These are phyloP conservation scores for Pantherophis vulpinus DNA, from an alignment of 2,797 vertebrate genomes.

Conservation along the genomic window DNA sequence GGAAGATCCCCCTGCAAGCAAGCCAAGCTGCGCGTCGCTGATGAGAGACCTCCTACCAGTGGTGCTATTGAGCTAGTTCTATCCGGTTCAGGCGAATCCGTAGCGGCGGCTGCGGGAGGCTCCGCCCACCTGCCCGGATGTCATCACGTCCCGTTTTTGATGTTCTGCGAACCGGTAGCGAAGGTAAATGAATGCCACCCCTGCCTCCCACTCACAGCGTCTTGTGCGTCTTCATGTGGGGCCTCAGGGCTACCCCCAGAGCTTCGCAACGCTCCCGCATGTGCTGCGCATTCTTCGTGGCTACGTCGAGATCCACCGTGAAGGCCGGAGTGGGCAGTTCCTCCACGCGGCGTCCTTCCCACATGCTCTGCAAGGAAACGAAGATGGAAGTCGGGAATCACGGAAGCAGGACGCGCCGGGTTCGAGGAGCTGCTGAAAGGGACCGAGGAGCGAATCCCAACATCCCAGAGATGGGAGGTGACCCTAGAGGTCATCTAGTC, in stretches of 20 bases:
- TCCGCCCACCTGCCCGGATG: no score
- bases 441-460: background rate
- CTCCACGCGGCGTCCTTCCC: slow-evolving; percentile 39
- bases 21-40: background rate
- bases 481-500: background rate
- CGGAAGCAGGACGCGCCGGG: background rate
- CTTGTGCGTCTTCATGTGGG: slow-evolving; percentile 88
- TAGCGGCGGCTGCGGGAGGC: no score
- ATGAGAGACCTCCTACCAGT: background rate
- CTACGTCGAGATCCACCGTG: slow-evolving; percentile 72
- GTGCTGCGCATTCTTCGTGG: slow-evolving; percentile 71
- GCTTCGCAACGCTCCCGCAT: slow-evolving; percentile 74
- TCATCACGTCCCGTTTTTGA: no score
- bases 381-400: background rate
- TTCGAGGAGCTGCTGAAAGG: background rate
- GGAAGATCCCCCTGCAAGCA: background rate
- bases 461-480: background rate
- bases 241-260: slow-evolving; percentile 78
- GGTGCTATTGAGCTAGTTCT: no score
- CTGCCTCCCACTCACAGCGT: slow-evolving; percentile 70
- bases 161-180: no score
- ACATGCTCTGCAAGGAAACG: background rate
- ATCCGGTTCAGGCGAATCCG: no score
- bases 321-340: slow-evolving; percentile 76
- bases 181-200: no score